Evolutionary conservation across 2,113 vertebrate genomes (phyloP).

Genomic region (Bagarius yarrelli): DNA sequence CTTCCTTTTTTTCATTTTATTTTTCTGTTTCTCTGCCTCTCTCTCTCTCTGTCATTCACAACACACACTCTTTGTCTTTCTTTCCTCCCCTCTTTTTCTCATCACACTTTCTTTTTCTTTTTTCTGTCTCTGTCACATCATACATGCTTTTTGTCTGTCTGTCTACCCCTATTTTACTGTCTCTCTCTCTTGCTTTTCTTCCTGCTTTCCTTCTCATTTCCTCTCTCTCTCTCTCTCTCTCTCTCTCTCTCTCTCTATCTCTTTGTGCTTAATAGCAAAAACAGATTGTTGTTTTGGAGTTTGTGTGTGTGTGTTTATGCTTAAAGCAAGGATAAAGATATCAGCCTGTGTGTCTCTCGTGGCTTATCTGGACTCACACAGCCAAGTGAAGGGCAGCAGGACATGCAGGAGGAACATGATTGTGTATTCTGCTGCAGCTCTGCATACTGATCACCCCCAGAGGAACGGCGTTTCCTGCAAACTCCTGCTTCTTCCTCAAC

Average conservation of each 20-base stretch:
- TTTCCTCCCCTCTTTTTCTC: no score
- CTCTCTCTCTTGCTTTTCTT: no score
- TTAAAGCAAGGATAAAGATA: constrained; percentile 31
- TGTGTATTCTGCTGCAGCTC: constrained; percentile 44
- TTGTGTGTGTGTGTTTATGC: constrained; percentile 34
- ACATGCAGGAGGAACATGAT: constrained; percentile 42
- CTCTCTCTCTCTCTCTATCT: constrained; percentile 3
- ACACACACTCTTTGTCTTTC: no score
- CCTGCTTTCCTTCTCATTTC: not conserved
- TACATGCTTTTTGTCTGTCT: no score
- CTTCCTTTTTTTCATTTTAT: not conserved
- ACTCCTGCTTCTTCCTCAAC: constrained; percentile 30
- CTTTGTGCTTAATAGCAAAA: constrained; percentile 51
- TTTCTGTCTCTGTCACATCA: no score
- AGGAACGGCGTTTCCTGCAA: constrained; percentile 12
- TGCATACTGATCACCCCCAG: constrained; percentile 41
- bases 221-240: not conserved
- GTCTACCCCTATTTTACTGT: no score
- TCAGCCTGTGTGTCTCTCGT: constrained; percentile 35
- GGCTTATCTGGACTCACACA: constrained; percentile 38
- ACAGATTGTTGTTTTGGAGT: constrained; percentile 59
- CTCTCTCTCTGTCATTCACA: no score
- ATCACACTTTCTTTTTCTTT: no score
- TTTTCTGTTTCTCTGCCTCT: not conserved
- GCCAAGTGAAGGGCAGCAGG: constrained; percentile 51